Base-by-base conservation (phyloP, 2,797 vertebrate genomes). In the Danio tinwini region DNA sequence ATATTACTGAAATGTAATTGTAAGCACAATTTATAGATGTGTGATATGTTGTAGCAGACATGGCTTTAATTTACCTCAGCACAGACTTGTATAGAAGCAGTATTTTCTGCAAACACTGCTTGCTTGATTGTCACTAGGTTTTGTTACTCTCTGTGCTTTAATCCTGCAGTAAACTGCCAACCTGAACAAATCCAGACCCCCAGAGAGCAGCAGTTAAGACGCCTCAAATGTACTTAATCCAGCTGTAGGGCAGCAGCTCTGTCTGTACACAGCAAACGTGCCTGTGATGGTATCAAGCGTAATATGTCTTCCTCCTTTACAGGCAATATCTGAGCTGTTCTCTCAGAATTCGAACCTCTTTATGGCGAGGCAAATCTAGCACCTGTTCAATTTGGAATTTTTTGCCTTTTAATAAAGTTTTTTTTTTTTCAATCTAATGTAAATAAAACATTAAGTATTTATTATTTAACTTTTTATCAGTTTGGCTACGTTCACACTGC, bases 171-270 rank as follows among this genome's bases (percentile, higher is more conserved):
- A 44, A 78, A 70, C 42, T 70, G 29, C 63, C 72, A 55, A 19
- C 45, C 40, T 49, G 40, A 71, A 63, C 63, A 76, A 70, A 68
- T 74, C 62, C 72, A 16, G 70, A 75, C 16, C 47, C 55, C 47
- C 37, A 13, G 55, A 70, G 58, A 53, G 11, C 5, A 4, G 7
- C 52, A 64, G 61, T 69, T 52, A 44, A 37, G 14, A 42, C 39
- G 29, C 14, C 45, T 63, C 19, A 53, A 68, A 47, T 39, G 6
- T 58, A 76, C 12, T 67, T 58, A 67, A 47, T 76, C 39, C 40
- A 53, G 50, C 69, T 6, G 7, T 72, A 72, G 17, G 53, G 17
- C 52, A 29, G 17, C 40, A 4, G 40, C 53, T 58, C 53, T 14
- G 39, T 72, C 17, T 56, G 53, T 7, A 62, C 39, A 40, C 17